Conservation (phyloP, 2,113 vertebrate genomes). For the Marcusenius ussheri region DNA sequence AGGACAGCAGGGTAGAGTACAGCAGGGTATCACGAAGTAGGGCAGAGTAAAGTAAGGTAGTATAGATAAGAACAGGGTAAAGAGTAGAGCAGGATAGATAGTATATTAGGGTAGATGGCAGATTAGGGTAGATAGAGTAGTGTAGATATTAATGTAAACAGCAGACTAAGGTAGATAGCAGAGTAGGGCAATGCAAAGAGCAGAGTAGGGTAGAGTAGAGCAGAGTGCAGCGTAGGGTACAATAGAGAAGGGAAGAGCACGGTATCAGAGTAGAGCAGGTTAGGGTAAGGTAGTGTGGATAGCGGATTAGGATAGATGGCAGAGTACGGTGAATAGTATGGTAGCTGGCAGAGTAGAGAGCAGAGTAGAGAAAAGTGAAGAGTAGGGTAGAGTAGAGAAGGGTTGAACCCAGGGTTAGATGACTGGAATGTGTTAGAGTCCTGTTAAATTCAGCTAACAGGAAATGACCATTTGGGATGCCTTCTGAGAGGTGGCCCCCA, state of each 20-base stretch:
- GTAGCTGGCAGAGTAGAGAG: background rate
- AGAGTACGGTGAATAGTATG: background rate
- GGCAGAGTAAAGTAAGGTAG: background rate
- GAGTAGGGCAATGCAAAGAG: background rate
- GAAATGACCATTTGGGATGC: background rate
- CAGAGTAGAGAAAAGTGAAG: background rate
- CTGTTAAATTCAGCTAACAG: background rate
- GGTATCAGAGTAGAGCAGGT: background rate
- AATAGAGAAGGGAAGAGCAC: background rate
- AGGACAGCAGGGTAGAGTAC: background rate
- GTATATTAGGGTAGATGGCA: background rate
- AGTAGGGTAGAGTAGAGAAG: background rate
- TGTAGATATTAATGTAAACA: background rate
- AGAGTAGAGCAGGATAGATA: background rate
- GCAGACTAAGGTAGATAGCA: background rate
- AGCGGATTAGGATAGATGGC: background rate
- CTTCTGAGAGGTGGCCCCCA: background rate
- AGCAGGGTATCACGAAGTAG: background rate
- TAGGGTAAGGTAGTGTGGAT: background rate
- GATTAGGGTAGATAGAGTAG: background rate
- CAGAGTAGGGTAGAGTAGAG: background rate
- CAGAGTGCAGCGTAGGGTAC: background rate
- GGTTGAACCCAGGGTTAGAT: background rate
- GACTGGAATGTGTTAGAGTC: background rate
- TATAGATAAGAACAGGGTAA: background rate